Percentiles rank a stretch among this genome's conserved stretches.
Evolutionary conservation across 2,113 vertebrate genomes (phyloP).

Genomic region (Motacilla tschutschensis): DNA sequence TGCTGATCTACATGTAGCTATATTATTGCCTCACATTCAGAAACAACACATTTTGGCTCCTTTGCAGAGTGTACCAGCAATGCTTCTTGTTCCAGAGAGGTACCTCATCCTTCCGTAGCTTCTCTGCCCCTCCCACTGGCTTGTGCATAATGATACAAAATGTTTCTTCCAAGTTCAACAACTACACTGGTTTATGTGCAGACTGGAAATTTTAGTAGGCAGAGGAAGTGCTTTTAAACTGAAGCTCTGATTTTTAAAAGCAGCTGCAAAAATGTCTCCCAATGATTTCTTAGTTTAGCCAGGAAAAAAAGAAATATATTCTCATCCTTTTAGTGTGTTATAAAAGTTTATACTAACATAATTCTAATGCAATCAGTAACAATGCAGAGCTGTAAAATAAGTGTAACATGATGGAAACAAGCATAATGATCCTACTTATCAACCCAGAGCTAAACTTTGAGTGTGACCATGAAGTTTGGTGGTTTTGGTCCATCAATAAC

Average conservation of each 20-base stretch:
- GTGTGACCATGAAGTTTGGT: neutral
- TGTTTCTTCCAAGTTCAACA: neutral
- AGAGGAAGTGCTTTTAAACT: neutral
- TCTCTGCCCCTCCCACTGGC: neutral
- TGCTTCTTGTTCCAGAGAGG: neutral
- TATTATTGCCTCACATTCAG: neutral
- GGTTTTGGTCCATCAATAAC: neutral
- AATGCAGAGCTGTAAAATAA: neutral
- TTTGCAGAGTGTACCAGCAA: neutral
- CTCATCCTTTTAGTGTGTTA: neutral
- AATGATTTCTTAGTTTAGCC: neutral
- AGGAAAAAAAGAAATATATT: neutral
- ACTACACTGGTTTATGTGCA: fast-evolving
- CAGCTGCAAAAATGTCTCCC: neutral
- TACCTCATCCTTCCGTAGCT: neutral
- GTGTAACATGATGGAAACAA: neutral
- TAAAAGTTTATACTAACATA: neutral
- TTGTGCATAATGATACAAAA: neutral
- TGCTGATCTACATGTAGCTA: neutral
- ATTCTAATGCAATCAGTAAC: neutral
- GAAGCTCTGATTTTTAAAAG: slow-evolving; percentile 12
- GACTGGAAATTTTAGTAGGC: neutral
- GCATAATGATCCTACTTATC: neutral
- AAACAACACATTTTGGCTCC: neutral
- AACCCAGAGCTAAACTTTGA: neutral